Conservation (phyloP, 2,888 invertebrate genomes). For the Drosophila acutilabella region DNA sequence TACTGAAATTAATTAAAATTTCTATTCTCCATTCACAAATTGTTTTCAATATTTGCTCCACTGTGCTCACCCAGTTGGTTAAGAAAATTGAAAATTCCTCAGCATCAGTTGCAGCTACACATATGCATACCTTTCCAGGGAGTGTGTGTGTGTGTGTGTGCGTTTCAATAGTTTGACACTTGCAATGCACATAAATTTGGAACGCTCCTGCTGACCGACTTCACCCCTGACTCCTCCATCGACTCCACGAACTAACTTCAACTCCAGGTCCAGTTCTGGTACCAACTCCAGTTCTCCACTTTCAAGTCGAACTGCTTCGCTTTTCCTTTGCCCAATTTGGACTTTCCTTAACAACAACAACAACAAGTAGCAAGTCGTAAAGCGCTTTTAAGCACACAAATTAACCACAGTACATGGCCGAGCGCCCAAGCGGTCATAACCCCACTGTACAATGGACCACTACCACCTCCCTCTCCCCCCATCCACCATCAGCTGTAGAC, state of each 20-base stretch:
- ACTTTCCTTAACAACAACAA: conserved; percentile 3
- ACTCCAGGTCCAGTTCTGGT: neutral
- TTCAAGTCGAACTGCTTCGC: neutral
- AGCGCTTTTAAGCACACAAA: conserved; percentile 84
- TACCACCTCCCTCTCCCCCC: neutral
- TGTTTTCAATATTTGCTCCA: neutral
- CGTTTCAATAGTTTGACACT: conserved; percentile 82
- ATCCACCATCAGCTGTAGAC: neutral
- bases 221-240: conserved; percentile 18
- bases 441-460: conserved; percentile 9
- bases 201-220: conserved; percentile 67
- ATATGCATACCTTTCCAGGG: conserved; percentile 13
- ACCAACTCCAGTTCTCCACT: neutral
- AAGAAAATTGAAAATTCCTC: conserved; percentile 84
- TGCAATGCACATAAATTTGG: conserved; percentile 74
- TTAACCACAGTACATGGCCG: conserved; percentile 82
- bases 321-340: conserved; percentile 1
- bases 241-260: neutral
- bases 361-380: conserved; percentile 75
- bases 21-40: too few relatives aligned
- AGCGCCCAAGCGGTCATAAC: conserved; percentile 61
- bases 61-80: conserved; percentile 58
- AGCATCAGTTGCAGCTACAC: conserved; percentile 42
- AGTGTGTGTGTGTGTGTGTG: conserved; percentile 24
- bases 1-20: too few relatives aligned